Evolutionary conservation across 30 jellyfish, hydroid and myxozoan genomes (phyloP).

Genomic region (Phacellophora camtschatica): DNA sequence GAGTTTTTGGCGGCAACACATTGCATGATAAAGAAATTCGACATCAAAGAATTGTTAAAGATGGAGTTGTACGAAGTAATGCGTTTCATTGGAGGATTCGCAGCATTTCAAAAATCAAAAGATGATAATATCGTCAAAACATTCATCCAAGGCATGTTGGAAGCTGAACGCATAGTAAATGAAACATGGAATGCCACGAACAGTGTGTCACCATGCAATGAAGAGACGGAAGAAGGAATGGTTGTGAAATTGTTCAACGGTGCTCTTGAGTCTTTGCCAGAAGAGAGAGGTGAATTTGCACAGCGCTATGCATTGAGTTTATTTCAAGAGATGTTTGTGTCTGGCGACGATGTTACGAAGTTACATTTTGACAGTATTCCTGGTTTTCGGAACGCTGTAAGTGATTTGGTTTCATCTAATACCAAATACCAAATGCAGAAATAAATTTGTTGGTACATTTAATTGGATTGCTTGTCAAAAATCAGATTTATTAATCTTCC

Average conservation of each 20-base stretch:
- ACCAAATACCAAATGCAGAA: too few species aligned
- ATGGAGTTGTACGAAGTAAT: not conserved
- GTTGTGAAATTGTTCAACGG: not conserved
- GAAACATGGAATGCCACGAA: not conserved
- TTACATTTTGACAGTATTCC: too few species aligned
- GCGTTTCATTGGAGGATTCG: conserved; percentile 2
- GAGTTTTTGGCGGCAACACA: conserved; percentile 3
- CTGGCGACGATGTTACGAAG: too few species aligned
- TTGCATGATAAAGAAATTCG: not conserved
- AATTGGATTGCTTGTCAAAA: too few species aligned
- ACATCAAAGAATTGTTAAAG: not conserved
- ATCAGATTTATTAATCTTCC: too few species aligned
- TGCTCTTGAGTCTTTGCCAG: not conserved
- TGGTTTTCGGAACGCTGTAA: too few species aligned
- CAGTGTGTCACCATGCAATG: not conserved
- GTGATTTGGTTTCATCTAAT: too few species aligned
- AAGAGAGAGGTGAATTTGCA: conserved; percentile 2
- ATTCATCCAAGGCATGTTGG: not conserved
- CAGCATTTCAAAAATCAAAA: not conserved
- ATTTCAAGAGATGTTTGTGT: not conserved
- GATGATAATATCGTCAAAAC: not conserved
- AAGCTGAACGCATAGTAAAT: not conserved
- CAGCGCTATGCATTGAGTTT: not conserved
- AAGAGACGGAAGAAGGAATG: not conserved
- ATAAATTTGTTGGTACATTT: too few species aligned